Percentiles rank a stretch among this genome's conserved stretches.
Evolutionary conservation across 2,113 vertebrate species (phyloP).

Genomic region (Megaptera novaeangliae): DNA sequence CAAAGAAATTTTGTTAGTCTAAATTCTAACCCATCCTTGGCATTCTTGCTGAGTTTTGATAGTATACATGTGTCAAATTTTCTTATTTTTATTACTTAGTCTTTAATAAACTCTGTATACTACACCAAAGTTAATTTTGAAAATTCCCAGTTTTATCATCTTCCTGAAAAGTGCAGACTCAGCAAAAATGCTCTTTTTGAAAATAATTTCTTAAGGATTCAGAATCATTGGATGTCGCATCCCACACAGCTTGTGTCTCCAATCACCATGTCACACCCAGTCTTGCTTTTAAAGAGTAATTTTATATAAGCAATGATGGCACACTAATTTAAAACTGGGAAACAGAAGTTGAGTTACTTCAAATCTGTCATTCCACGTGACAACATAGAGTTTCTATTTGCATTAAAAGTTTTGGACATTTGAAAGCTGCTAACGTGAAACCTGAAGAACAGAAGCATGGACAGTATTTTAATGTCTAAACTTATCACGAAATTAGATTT

Average conservation of each 20-base stretch:
- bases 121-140: not conserved
- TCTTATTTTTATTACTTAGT: not conserved
- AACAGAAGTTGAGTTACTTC: not conserved
- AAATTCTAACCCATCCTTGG: not conserved
- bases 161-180: not conserved
- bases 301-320: not conserved
- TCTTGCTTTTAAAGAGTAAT: not conserved
- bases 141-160: not conserved
- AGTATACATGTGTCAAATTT: not conserved
- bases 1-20: not conserved
- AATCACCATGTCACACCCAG: not conserved
- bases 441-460: not conserved
- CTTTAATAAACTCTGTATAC: not conserved
- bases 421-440: not conserved
- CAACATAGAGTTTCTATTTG: not conserved
- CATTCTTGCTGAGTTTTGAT: not conserved
- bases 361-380: not conserved
- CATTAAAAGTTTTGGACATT: not conserved
- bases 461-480: not conserved
- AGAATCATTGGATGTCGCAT: rapidly evolving
- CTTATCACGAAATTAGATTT: not conserved
- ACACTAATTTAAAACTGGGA: not conserved
- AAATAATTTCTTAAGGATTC: not conserved
- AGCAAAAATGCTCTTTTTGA: not conserved
- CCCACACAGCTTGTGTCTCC: not conserved